These are phyloP conservation scores for Polydrusus tereticollis DNA, from an alignment of 2,888 invertebrate genomes.

Conservation along the genomic window DNA sequence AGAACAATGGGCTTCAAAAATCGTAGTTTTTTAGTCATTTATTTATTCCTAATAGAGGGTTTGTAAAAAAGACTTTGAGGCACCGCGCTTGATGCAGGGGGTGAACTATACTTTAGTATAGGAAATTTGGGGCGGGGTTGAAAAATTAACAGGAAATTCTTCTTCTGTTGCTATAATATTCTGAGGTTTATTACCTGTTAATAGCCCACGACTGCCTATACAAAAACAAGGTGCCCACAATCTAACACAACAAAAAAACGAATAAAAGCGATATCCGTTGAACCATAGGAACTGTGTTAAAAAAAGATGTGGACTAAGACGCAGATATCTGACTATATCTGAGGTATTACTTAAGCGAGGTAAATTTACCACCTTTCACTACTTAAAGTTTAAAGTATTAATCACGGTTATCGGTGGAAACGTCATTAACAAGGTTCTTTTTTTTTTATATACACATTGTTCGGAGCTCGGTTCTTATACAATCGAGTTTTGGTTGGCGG, in stretches of 20 bases:
- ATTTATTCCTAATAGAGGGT: too few species aligned
- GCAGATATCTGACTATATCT: neutral
- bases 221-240: neutral
- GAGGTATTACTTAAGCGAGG: slow-evolving; percentile 17
- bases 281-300: slow-evolving; percentile 14
- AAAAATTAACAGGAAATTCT: too few species aligned
- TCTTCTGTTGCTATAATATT: too few species aligned
- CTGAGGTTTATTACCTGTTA: too few species aligned
- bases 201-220: too few species aligned
- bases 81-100: too few species aligned
- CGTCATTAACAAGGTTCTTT: slow-evolving; percentile 27
- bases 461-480: neutral
- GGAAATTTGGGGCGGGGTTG: too few species aligned
- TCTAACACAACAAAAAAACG: neutral
- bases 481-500: neutral
- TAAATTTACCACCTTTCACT: slow-evolving; percentile 25
- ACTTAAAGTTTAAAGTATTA: slow-evolving; percentile 17
- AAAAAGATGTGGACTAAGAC: slow-evolving; percentile 14
- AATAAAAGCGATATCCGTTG: neutral
- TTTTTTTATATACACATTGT: slow-evolving; percentile 1
- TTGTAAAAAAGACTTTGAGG: too few species aligned
- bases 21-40: too few species aligned
- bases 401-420: neutral
- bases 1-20: too few species aligned
- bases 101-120: too few species aligned